Evolutionary conservation across 1,140 invertebrate genomes (phyloP).

Genomic region (Microvelia longipes): DNA sequence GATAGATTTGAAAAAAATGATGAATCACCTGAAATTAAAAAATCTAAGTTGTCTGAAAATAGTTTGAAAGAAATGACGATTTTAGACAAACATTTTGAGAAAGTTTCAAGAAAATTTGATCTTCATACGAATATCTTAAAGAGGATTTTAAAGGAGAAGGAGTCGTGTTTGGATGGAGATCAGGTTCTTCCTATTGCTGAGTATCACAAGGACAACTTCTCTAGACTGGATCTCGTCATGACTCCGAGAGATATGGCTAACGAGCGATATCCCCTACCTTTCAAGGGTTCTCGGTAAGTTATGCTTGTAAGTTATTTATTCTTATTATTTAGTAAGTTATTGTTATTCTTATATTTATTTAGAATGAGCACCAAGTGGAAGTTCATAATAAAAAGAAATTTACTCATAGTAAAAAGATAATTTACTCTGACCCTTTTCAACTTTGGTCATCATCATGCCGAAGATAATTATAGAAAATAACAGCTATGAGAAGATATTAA

Average conservation of each 20-base stretch:
- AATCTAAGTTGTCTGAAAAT: too few relatives aligned
- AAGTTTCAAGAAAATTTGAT: too few relatives aligned
- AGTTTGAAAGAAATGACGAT: too few relatives aligned
- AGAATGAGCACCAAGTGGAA: not conserved
- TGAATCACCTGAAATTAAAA: too few relatives aligned
- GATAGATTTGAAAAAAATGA: too few relatives aligned
- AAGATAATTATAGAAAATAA: too few relatives aligned
- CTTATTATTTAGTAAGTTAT: not conserved
- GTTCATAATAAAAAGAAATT: not conserved
- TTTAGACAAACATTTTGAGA: too few relatives aligned
- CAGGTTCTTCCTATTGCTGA: not conserved
- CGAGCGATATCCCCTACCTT: conserved; percentile 71
- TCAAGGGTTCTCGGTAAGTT: conserved; percentile 39
- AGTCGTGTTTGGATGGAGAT: not conserved
- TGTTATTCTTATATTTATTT: not conserved
- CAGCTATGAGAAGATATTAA: too few relatives aligned
- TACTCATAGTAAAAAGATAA: too few relatives aligned
- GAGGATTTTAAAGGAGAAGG: not conserved
- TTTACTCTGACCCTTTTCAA: too few relatives aligned
- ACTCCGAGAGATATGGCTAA: conserved; percentile 70
- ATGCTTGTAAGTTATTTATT: not conserved
- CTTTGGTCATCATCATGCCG: too few relatives aligned
- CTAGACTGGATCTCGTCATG: conserved; percentile 60
- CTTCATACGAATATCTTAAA: too few relatives aligned
- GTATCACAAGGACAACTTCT: conserved; percentile 43